Evolutionary conservation across 2,888 invertebrate species (phyloP), one percentile per base, ranked within the genome.

Genomic region (Emmelina monodactyla): DNA sequence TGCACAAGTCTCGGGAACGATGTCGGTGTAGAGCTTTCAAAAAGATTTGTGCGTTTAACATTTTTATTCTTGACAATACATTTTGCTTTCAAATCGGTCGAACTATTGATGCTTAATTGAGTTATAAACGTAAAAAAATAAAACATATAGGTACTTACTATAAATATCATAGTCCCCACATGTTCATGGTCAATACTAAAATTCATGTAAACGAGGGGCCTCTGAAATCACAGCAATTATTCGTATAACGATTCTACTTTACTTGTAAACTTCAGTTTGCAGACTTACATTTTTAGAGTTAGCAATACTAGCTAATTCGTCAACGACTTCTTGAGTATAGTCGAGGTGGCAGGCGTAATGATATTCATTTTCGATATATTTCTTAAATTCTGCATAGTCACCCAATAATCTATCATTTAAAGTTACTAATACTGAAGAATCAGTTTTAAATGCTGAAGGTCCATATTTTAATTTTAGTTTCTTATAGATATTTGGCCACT

Each of bases 1-100:
- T 34, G 80, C 73, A 43, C 83, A 82, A 1, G 85, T 85, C 22
- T 58, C 48, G 1, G 86, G 86, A 1, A 83, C 75, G 38, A 85
- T 48, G 49, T 86, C 85, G 5, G 76, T 57, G 51, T 83, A 86
- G 7, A 87, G 55, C 86, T 86, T 45, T 19, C 67, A 52, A 37
- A 41, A 34, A 15, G 28, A n/a, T 28, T 4, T 9, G 11, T n/a
- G 9, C n/a, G n/a, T n/a, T n/a, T n/a, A n/a, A n/a, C n/a, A n/a
- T n/a, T n/a, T n/a, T n/a, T n/a, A n/a, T n/a, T n/a, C n/a, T n/a
- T n/a, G n/a, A n/a, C n/a, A n/a, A n/a, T n/a, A n/a, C n/a, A n/a
- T n/a, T n/a, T n/a, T n/a, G n/a, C n/a, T n/a, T n/a, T n/a, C n/a
- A n/a, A n/a, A n/a, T n/a, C n/a, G n/a, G n/a, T n/a, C n/a, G n/a